Evolutionary conservation across 2,797 vertebrate species (phyloP), one percentile per base, ranked within the genome.

Genomic region (Syngnathus acus): DNA sequence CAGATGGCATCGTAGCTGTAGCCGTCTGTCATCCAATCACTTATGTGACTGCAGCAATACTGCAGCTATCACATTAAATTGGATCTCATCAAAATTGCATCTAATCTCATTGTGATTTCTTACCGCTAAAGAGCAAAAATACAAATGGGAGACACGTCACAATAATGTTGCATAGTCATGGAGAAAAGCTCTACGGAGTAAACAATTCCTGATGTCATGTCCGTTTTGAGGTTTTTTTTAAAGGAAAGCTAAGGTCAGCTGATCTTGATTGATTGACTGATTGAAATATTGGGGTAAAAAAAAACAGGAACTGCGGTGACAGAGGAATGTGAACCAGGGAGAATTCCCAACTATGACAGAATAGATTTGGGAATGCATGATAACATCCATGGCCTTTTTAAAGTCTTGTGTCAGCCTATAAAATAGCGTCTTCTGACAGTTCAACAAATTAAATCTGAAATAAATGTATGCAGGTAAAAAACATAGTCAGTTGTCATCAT

Each of bases 21-120:
- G 75, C 84, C 69, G 82, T 84, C 84, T 88, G 84, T 87, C 84
- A 88, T 86, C 76, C 74, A 82, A 85, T 81, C 81, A 80, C 80
- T 83, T 78, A 87, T 87, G 81, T 84, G 79, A 85, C 70, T 76
- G 81, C 70, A n/a, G 79, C 77, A 81, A 79, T 78, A 70, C 69
- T 64, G 72, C 75, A 74, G 71, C 81, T 64, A 74, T 85, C 83
- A 82, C 72, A 76, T 67, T 72, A 72, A 82, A 58, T 84, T 75
- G 74, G 78, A 79, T 82, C 70, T 77, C 72, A 80, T 84, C 75
- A 83, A 84, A 84, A 80, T 45, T 72, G 69, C 73, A 80, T 68
- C 81, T 82, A 77, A 77, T 82, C 71, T 80, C 72, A 39, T 54
- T 13, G 71, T 64, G 62, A 72, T 79, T 83, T 75, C 67, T 70